Evolutionary conservation across 2,888 invertebrate genomes (phyloP).

Genomic region (Pediacus dermestoides): DNA sequence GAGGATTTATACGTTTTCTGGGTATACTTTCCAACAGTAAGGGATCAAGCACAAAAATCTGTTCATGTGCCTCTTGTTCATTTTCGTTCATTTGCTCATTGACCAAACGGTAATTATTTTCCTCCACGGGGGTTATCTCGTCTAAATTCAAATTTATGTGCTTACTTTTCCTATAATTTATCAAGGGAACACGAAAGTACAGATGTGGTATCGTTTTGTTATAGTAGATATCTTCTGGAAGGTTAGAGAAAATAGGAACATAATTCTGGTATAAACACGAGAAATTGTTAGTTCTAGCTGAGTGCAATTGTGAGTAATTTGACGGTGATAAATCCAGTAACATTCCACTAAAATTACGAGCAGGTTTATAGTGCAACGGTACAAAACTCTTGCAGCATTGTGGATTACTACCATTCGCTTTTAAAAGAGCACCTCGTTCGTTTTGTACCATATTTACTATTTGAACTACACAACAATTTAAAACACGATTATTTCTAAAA

Average conservation of each 20-base stretch:
- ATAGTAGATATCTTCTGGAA: conserved; percentile 9
- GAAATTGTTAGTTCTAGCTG: too few species aligned
- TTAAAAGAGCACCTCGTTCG: conserved; percentile 22
- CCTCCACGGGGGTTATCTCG: conserved; percentile 43
- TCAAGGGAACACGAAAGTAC: conserved; percentile 21
- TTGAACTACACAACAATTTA: conserved; percentile 23
- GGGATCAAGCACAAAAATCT: conserved; percentile 51
- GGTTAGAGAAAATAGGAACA: conserved; percentile 17
- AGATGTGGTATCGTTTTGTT: conserved; percentile 18
- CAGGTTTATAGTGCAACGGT: conserved; percentile 24
- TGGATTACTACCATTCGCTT: conserved; percentile 6
- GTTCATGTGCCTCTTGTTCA: conserved; percentile 18
- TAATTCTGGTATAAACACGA: conserved; percentile 13
- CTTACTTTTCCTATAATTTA: conserved; percentile 21
- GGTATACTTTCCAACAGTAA: conserved; percentile 52
- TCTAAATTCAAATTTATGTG: conserved; percentile 36
- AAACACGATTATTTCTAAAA: conserved; percentile 34
- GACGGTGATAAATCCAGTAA: conserved; percentile 17
- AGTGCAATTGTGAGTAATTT: too few species aligned
- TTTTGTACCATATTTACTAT: conserved; percentile 27
- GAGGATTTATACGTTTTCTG: conserved; percentile 37
- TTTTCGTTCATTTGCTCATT: conserved; percentile 3
- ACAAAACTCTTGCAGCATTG: conserved; percentile 25
- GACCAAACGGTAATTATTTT: conserved; percentile 26
- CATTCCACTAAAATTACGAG: conserved; percentile 12